Conservation (phyloP, 2,888 invertebrate genomes). For the Parnassius orleans region DNA sequence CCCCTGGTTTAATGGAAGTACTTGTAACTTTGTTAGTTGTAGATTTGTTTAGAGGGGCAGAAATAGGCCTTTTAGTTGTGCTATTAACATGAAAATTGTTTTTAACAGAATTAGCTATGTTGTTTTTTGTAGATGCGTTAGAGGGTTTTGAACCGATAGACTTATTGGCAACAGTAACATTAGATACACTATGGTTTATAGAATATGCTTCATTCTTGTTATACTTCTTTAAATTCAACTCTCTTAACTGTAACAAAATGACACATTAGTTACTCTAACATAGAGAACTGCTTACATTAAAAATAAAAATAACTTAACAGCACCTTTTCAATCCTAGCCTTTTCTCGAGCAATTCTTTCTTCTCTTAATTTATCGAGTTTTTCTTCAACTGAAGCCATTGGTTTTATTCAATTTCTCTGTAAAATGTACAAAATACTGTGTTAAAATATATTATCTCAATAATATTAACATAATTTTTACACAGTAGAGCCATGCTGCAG, state of each 20-base stretch:
- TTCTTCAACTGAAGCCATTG: conserved; percentile 46
- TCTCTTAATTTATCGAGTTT: conserved; percentile 57
- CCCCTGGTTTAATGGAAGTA: not conserved
- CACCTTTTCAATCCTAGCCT: conserved; percentile 69
- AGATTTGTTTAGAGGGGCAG: conserved; percentile 33
- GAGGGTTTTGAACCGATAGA: conserved; percentile 32
- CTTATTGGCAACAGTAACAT: conserved; percentile 27
- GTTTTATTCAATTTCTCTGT: not conserved
- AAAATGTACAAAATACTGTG: not conserved
- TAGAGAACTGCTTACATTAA: too few species aligned
- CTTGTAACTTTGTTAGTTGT: not conserved
- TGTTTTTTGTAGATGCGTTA: conserved; percentile 26
- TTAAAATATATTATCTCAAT: too few species aligned
- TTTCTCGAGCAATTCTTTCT: conserved; percentile 62
- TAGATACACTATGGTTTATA: not conserved
- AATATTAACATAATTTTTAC: too few species aligned
- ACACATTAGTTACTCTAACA: too few species aligned
- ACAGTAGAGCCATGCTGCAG: too few species aligned
- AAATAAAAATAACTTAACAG: not conserved
- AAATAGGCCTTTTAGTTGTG: conserved; percentile 38
- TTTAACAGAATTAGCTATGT: conserved; percentile 31
- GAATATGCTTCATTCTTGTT: conserved; percentile 32
- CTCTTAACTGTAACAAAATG: conserved; percentile 48
- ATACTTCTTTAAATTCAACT: conserved; percentile 65
- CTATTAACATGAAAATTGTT: conserved; percentile 41